phyloP scores from a whole-genome alignment of 2,797 vertebrate species.

The Anabacerthia variegaticeps region DNA sequence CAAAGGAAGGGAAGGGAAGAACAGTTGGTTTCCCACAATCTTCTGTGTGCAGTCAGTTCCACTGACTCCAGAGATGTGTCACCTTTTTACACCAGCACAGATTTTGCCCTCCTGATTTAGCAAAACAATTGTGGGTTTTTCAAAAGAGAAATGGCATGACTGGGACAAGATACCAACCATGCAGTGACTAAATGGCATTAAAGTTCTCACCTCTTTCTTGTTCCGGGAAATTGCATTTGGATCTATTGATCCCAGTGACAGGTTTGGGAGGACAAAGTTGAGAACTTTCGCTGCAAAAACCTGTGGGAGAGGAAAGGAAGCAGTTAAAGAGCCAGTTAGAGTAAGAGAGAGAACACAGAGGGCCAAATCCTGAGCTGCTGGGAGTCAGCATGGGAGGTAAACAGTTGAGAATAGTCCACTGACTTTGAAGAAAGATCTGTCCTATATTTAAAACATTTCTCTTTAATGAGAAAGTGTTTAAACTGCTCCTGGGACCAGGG shows the following conservation, averaged over 20 bases:
- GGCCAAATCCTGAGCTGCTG: not conserved
- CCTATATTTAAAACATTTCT: not conserved
- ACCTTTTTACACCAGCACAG: not conserved
- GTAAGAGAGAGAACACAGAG: not conserved
- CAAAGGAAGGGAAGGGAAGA: not conserved
- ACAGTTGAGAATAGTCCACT: not conserved
- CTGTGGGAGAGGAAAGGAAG: slow-evolving; percentile 71
- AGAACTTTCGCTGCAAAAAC: slow-evolving; percentile 90
- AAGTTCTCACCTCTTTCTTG: slow-evolving; percentile 84
- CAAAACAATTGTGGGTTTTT: not conserved
- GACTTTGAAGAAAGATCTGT: not conserved
- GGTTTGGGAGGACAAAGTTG: slow-evolving; percentile 88
- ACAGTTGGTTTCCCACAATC: not conserved
- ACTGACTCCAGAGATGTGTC: not conserved
- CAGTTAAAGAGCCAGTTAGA: not conserved
- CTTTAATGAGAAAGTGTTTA: not conserved
- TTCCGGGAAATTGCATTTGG: slow-evolving; percentile 89
- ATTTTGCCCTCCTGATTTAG: not conserved
- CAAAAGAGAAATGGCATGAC: not conserved
- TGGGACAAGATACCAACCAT: not conserved
- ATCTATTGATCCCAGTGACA: slow-evolving; percentile 87
- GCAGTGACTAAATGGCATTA: not conserved
- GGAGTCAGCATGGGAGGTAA: not conserved
- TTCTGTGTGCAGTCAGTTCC: not conserved
- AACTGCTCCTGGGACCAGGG: not conserved